Evolutionary conservation across 2,888 invertebrate species (phyloP), one percentile per base, ranked within the genome.

Genomic region (Aphodius sticticus): DNA sequence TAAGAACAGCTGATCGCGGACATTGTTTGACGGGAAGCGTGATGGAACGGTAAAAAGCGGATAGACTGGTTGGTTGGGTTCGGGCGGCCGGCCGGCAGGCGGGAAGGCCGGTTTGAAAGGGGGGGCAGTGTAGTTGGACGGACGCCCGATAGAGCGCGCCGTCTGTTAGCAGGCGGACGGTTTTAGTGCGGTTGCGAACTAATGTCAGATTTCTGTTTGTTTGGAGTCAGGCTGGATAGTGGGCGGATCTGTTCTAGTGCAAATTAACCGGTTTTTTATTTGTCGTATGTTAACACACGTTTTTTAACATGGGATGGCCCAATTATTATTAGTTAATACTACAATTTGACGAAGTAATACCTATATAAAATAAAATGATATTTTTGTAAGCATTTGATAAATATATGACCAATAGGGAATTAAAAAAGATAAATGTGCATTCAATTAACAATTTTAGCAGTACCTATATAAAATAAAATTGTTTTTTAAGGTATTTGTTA

Each of bases 1-100:
- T 79, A 76, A 77, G 81, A 85, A 85, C 86, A 86, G 86, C 86
- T 86, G 86, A 85, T 86, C 84, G 84, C 85, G 84, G 84, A 85
- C 86, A 86, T 86, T 85, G 85, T 85, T 74, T 26, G 15, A 9
- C 81, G 81, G 82, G 9, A 9, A 81, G 81, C 82, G 83, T 83
- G 83, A 83, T 84, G 83, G 84, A 84, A 83, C 85, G 84, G 84
- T 84, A 85, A 84, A 84, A 84, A 84, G 84, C 83, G 83, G 83
- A 82, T 83, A 84, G 82, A 83, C 78, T 26, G n/a, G 81, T 82
- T 81, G 81, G 81, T 78, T 81, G 81, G 79, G 82, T 82, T 82
- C 83, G 83, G 82, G 80, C 81, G 76, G 81, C 81, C 81, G 80
- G 81, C 81, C 71, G 83, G 78, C 74, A 37, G 84, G 84, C 84